These are phyloP conservation scores for Bombus waltoni DNA, from an alignment of 1,140 invertebrate species.

Conservation along the genomic window DNA sequence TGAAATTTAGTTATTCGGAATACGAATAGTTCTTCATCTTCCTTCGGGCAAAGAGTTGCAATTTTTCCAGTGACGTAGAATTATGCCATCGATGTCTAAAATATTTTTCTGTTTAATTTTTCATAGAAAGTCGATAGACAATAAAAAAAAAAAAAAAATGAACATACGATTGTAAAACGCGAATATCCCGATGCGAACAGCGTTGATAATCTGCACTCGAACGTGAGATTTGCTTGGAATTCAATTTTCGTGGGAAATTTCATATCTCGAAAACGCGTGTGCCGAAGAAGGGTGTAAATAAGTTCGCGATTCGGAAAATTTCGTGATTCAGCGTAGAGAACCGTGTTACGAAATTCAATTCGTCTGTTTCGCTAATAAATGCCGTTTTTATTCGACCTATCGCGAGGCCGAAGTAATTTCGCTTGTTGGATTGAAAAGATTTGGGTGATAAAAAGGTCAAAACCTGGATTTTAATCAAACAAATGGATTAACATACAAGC, in stretches of 20 bases:
- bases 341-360: not conserved
- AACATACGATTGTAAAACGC: not conserved
- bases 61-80: not conserved
- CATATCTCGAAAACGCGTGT: not conserved
- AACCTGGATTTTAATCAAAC: not conserved
- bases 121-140: not conserved
- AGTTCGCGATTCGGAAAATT: not conserved
- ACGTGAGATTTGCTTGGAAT: not conserved
- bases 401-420: not conserved
- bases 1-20: not conserved
- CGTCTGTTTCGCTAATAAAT: not conserved
- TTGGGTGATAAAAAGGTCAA: not conserved
- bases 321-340: not conserved
- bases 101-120: not conserved
- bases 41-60: not conserved
- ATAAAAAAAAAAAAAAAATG: not conserved
- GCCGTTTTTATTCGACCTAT: not conserved
- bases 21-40: not conserved
- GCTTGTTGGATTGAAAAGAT: too few species aligned
- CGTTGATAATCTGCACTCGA: too few species aligned
- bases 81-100: not conserved
- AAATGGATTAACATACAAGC: not conserved
- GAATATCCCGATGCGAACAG: not conserved
- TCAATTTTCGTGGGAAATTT: constrained; percentile 9
- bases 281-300: not conserved